phyloP scores from a whole-genome alignment of 2,113 vertebrate genomes.

The Silurus glanis region DNA sequence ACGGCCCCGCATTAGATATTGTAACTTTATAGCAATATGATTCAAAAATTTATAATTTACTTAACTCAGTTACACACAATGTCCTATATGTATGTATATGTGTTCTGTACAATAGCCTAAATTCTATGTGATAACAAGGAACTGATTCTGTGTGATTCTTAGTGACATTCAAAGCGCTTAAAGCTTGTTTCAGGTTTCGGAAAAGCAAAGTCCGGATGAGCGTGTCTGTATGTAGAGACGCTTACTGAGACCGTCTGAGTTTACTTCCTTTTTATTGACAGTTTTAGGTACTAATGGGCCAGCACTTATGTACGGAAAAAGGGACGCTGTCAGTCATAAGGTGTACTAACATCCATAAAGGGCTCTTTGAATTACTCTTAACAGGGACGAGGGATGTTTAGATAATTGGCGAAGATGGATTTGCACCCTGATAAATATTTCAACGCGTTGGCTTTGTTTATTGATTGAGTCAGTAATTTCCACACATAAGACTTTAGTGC shows the following conservation, averaged over 20 bases:
- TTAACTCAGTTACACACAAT: not conserved
- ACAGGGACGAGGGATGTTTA: slow-evolving; percentile 78
- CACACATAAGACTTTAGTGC: slow-evolving; percentile 74
- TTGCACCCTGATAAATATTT: slow-evolving; percentile 81
- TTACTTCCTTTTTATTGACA: slow-evolving; percentile 71
- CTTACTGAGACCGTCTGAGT: slow-evolving; percentile 45
- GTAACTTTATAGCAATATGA: not conserved
- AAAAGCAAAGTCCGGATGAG: slow-evolving; percentile 35
- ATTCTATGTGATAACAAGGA: slow-evolving; percentile 2
- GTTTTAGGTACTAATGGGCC: slow-evolving; percentile 74
- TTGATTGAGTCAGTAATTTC: slow-evolving; percentile 82
- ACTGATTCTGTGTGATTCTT: slow-evolving; percentile 9
- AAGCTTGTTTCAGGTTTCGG: not conserved
- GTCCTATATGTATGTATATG: not conserved
- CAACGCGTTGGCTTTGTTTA: slow-evolving; percentile 81
- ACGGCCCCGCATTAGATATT: not conserved
- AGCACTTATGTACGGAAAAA: slow-evolving; percentile 74
- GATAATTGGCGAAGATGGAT: slow-evolving; percentile 74
- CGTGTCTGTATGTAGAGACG: slow-evolving; percentile 18
- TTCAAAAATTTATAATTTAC: not conserved
- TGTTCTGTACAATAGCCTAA: not conserved
- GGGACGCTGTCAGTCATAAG: slow-evolving; percentile 76
- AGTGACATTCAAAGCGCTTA: not conserved
- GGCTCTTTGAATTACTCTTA: slow-evolving; percentile 79
- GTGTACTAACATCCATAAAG: slow-evolving; percentile 78